Percentiles rank a stretch among this genome's conserved stretches.
These are phyloP conservation scores for Drosophila fulvimacula DNA, from an alignment of 2,888 invertebrate genomes.

Conservation along the genomic window DNA sequence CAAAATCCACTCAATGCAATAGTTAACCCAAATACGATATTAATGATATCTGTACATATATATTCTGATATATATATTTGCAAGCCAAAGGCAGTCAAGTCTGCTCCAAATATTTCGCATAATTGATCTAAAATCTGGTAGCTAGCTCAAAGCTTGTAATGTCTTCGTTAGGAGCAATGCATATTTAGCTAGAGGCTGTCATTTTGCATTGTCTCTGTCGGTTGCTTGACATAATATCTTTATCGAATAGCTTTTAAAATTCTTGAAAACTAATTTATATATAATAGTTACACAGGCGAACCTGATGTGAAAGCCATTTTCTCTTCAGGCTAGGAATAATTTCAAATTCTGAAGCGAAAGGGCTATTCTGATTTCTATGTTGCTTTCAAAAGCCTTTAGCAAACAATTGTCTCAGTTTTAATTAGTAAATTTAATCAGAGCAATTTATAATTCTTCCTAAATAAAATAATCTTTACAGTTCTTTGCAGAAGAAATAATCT, in stretches of 20 bases:
- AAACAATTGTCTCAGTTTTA: no score
- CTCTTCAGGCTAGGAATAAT: not conserved
- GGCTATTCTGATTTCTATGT: not conserved
- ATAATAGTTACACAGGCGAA: not conserved
- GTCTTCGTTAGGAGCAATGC: not conserved
- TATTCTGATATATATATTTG: not conserved
- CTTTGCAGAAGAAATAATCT: no score
- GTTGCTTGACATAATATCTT: not conserved
- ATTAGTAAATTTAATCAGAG: no score
- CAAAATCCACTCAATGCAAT: slow-evolving; percentile 5
- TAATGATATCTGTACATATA: not conserved
- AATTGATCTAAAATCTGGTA: not conserved
- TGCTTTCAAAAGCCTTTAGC: no score
- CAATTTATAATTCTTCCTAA: no score
- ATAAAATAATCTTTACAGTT: no score
- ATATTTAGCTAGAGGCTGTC: not conserved
- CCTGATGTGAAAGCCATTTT: not conserved
- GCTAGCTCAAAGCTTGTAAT: not conserved
- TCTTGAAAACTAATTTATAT: not conserved
- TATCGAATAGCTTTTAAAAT: not conserved
- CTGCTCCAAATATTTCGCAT: not conserved
- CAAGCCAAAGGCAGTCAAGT: not conserved
- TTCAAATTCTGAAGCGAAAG: not conserved
- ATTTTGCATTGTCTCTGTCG: not conserved
- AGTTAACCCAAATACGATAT: not conserved